phyloP scores from a whole-genome alignment of 2,797 vertebrate genomes.

The Tokudaia tokunoshimensis region DNA sequence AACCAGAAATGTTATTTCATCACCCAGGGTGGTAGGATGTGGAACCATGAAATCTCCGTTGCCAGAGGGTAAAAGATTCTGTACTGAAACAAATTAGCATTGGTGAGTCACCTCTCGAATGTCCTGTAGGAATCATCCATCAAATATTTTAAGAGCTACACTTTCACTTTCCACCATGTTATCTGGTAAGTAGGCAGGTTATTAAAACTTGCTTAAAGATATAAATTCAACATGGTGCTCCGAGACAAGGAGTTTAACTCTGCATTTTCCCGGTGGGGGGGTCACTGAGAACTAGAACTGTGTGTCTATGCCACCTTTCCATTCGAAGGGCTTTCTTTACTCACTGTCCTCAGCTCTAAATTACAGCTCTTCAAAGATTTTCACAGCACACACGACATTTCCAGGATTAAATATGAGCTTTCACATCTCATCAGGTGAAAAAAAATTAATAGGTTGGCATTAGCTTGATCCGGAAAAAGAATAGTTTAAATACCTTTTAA shows the following conservation, averaged over 20 bases:
- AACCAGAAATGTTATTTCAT: constrained; percentile 81
- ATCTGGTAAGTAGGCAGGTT: constrained; percentile 81
- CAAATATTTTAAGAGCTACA: constrained; percentile 86
- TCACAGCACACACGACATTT: constrained; percentile 71
- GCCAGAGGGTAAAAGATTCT: constrained; percentile 90
- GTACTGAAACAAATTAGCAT: constrained; percentile 89
- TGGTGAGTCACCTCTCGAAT: constrained; percentile 89
- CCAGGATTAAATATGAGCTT: constrained; percentile 38
- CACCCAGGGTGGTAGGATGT: constrained; percentile 83
- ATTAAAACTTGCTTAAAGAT: constrained; percentile 79
- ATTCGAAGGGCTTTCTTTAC: constrained; percentile 65
- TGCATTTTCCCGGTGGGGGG: constrained; percentile 74
- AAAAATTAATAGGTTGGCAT: constrained; percentile 69
- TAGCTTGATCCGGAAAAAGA: constrained; percentile 52
- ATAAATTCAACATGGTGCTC: constrained; percentile 73
- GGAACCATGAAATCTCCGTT: constrained; percentile 85
- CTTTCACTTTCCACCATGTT: constrained; percentile 85
- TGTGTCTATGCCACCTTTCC: constrained; percentile 78
- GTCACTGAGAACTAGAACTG: constrained; percentile 73
- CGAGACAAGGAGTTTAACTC: constrained; percentile 74
- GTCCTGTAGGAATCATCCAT: constrained; percentile 87
- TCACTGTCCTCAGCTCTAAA: constrained; percentile 69
- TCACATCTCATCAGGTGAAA: constrained; percentile 64
- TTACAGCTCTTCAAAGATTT: constrained; percentile 65
- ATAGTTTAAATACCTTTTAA: background rate